A percentile compares a stretch with the other conserved stretches of the same genome.
These are phyloP conservation scores for Oncorhynchus gorbuscha DNA, from an alignment of 2,113 vertebrate species.

Conservation along the genomic window DNA sequence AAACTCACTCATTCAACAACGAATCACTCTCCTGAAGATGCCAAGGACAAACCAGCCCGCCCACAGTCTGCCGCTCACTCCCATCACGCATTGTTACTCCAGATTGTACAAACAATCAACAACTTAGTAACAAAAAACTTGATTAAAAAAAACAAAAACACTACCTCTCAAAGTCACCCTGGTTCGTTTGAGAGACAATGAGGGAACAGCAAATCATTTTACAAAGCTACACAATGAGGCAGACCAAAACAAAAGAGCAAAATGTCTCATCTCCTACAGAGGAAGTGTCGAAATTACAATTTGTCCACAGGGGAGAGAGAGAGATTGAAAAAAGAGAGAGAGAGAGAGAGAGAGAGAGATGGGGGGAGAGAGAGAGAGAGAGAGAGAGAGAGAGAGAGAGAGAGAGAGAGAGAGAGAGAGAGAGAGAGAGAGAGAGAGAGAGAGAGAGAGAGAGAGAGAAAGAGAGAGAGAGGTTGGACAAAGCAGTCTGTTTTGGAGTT, in stretches of 20 bases:
- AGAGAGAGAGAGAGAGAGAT: not conserved
- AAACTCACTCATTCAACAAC: slow-evolving; percentile 14
- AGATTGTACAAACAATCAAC: not conserved
- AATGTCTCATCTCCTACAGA: slow-evolving; percentile 27
- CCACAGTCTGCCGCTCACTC: not conserved
- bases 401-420: no score
- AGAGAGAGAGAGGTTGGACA: not conserved
- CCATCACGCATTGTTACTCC: slow-evolving; percentile 6
- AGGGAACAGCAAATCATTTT: slow-evolving; percentile 42
- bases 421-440: no score
- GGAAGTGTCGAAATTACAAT: slow-evolving; percentile 47
- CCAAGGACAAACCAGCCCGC: slow-evolving; percentile 28
- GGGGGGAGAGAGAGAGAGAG: no score
- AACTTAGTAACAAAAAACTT: slow-evolving; percentile 31
- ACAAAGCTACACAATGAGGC: slow-evolving; percentile 32
- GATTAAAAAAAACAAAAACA: not conserved
- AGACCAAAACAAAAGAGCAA: slow-evolving; percentile 39
- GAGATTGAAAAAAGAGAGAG: slow-evolving; percentile 2
- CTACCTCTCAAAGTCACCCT: slow-evolving; percentile 40
- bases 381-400: not conserved
- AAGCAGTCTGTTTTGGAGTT: slow-evolving; percentile 35
- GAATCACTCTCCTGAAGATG: slow-evolving; percentile 27
- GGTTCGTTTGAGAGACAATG: not conserved
- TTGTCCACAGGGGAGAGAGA: slow-evolving; percentile 40
- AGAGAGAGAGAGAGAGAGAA: no score